Conservation (phyloP, 2,888 invertebrate genomes). For the Epinotia ramella region DNA sequence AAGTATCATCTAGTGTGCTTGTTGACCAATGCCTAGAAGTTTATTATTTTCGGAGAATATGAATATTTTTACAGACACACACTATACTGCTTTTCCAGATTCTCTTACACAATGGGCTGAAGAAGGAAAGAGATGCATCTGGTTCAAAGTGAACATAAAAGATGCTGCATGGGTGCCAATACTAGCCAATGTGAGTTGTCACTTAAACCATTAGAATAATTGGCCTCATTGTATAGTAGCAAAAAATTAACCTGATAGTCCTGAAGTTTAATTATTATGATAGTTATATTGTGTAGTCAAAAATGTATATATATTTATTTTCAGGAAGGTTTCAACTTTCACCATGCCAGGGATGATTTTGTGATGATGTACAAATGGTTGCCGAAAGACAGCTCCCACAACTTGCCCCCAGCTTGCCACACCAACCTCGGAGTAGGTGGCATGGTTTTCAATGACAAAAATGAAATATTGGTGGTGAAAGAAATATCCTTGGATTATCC, state of each 20-base stretch:
- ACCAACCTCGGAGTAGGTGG: constrained; percentile 93
- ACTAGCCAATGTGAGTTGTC: constrained; percentile 86
- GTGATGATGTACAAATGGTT: constrained; percentile 94
- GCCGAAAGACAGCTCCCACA: constrained; percentile 83
- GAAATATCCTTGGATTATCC: constrained; percentile 87
- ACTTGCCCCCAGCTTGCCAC: constrained; percentile 92
- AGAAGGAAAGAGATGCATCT: constrained; percentile 88
- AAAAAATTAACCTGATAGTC: background rate
- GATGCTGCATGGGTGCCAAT: constrained; percentile 91
- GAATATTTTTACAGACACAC: background rate
- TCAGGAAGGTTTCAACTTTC: constrained; percentile 93
- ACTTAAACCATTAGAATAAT: background rate
- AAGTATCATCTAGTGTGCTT: no score
- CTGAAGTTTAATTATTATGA: background rate
- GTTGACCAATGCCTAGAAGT: no score
- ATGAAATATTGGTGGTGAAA: constrained; percentile 92
- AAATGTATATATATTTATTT: constrained; percentile 15
- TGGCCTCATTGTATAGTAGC: background rate
- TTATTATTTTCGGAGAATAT: background rate
- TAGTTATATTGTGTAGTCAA: constrained; percentile 1
- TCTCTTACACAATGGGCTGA: constrained; percentile 89
- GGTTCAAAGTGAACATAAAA: constrained; percentile 91
- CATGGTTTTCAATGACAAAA: constrained; percentile 91
- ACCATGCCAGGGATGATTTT: constrained; percentile 92
- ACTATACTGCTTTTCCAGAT: constrained; percentile 73